Base-by-base conservation (phyloP, 2,888 invertebrate species). In the Heliconius aoede region DNA sequence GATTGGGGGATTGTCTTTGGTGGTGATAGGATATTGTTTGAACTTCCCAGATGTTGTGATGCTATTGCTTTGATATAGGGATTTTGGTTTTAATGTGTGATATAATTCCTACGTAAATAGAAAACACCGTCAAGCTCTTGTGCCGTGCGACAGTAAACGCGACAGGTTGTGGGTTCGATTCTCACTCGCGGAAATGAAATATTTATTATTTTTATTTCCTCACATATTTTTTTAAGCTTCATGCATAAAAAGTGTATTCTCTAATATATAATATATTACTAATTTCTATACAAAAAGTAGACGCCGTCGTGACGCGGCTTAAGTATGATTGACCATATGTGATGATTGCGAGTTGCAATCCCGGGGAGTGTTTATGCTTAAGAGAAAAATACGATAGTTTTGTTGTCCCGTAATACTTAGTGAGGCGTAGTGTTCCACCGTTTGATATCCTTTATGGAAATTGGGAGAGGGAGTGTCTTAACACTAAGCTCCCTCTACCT, bases 281-380 rank as follows among this genome's bases (percentile, higher is more conserved):
- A 55, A 55, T 9, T n/a, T n/a, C 3, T n/a, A 1, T 21, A 55
- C n/a, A 55, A 55, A 55, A 55, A 55, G 0, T n/a, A n/a, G 55
- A 55, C 55, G 55, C 55, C 55, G 55, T 55, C 9, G 11, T n/a
- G n/a, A 55, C n/a, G 55, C 55, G 3, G n/a, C 1, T 55, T 2
- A 55, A n/a, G 64, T 64, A 32, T n/a, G 32, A 32, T 64, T n/a
- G 64, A n/a, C 32, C 64, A 64, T 64, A 32, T 64, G 32, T 64
- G 4, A 64, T 24, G 13, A 64, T 24, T 64, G 32, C 3, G 24
- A 64, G 24, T 64, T 64, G 24, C n/a, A 24, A 24, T 64, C 64
- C 32, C 64, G 0, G 4, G 3, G 7, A 46, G 7, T 5, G 1
- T 46, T 15, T 18, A 18, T 21, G 46, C 4, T 18, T n/a, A 58